Base-by-base conservation (phyloP, 2,888 invertebrate genomes). In the Watsonalla binaria region DNA sequence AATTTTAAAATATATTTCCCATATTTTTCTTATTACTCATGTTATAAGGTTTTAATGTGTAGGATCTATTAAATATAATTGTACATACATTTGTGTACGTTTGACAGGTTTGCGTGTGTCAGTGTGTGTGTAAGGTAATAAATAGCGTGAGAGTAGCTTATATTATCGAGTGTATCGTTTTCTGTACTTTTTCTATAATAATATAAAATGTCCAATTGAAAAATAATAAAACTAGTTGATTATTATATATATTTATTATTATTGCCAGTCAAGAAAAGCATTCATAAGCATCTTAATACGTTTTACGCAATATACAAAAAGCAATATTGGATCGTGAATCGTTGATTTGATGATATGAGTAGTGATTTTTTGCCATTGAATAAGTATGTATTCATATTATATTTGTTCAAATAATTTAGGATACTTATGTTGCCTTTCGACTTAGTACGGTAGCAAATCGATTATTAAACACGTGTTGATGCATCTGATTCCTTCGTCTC, bases 21-120 rank as follows among this genome's bases (percentile, higher is more conserved):
- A 49, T 49, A 49, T 49, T 49, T 49, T 49, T 47, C 9, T 14
- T 15, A 39, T 49, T 49, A 49, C 49, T 49, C 39, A 49, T 49
- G 15, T 48, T 48, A 8, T 49, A 49, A 37, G 37, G 35, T 14
- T 37, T n/a, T 39, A 5, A 37, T 15, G 14, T 49, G 15, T 49
- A 39, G 49, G 37, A 37, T 37, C 15, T 49, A 37, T 49, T 13
- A 15, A 37, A 39, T 14, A 9, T 37, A 37, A 58, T 63, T 64
- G 58, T 60, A 57, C 63, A 66, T 70, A 69, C 61, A 66, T 64
- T 61, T 57, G 42, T 62, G 68, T 69, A 67, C 64, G 68, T 65
- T 65, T 64, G 69, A 57, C 57, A 58, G 61, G 56, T 58, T 57
- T 65, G 63, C 59, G 65, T 63, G 42, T 42, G 42, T 11, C 42